phyloP scores from a whole-genome alignment of 2,888 invertebrate genomes.

The Saturnia pavonia region DNA sequence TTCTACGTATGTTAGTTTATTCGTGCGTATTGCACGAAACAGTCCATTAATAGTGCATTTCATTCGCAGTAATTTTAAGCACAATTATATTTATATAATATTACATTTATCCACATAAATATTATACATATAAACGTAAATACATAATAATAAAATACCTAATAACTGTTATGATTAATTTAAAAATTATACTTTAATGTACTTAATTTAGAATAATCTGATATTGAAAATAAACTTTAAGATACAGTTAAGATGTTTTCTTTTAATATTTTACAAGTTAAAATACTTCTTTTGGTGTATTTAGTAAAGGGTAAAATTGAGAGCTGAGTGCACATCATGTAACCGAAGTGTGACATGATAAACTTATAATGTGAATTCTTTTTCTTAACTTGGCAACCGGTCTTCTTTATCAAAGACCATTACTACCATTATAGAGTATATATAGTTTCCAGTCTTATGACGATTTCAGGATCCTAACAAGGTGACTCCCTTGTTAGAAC shows the following conservation, averaged over 20 bases:
- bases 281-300: no score
- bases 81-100: slow-evolving; percentile 69
- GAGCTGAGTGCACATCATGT: no score
- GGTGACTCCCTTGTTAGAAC: no score
- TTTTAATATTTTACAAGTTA: background rate
- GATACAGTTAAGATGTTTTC: slow-evolving; percentile 43
- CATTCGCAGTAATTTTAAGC: slow-evolving; percentile 74
- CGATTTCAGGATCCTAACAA: no score
- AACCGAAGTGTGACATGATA: no score
- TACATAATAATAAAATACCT: slow-evolving; percentile 72
- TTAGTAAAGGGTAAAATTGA: no score
- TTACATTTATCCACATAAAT: slow-evolving; percentile 34
- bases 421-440: no score
- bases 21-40: slow-evolving; percentile 42
- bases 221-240: slow-evolving; percentile 78
- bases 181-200: slow-evolving; percentile 71
- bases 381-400: no score
- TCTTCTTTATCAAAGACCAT: no score
- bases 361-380: no score
- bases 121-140: slow-evolving; percentile 44
- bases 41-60: slow-evolving; percentile 78
- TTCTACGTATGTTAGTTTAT: slow-evolving; percentile 15
- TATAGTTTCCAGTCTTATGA: no score
- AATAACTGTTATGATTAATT: slow-evolving; percentile 77
- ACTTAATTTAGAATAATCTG: slow-evolving; percentile 77